Base-by-base conservation (phyloP, 1,140 invertebrate species). In the Polyergus mexicanus region DNA sequence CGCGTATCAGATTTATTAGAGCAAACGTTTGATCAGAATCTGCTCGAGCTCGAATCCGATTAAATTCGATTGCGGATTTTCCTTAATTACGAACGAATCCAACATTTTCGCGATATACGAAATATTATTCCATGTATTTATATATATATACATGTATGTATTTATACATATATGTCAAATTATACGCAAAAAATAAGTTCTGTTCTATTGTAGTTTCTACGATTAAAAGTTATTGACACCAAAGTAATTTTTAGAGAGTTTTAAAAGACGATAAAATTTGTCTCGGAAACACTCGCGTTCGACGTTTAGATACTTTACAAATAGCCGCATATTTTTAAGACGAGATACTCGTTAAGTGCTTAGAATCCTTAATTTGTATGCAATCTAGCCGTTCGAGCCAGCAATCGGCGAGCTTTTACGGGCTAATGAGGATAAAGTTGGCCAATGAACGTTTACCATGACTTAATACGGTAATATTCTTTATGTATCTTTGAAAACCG, bases 391-490 rank as follows among this genome's bases (percentile, higher is more conserved):
- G 22, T 41, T 60, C 10, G 25, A 47, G 7, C 13, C 8, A 22
- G 28, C 25, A 38, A 41, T 68, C 54, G 8, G 10, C 32, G 19
- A 65, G 13, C 13, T 78, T 77, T 66, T 28, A 16, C 32, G 3
- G 6, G 6, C 19, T 41, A 78, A 78, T n/a, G n/a, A 38, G 44
- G 44, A n/a, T 35, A 76, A 76, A 63, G 8, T 63, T 76, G 25
- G 25, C 56, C 35, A 8, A n/a, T n/a, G 22, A 68, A 28, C 11
- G 62, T 68, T 66, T 13, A 25, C 19, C 41, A 28, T 68, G 22
- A 76, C 22, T 78, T 51, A 51, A 51, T 22, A 51, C 32, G 62
- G n/a, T 54, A 68, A 68, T 68, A 35, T 38, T 66, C 44, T 78
- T 32, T 38, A 35, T 35, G 44, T 69, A 38, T 54, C 28, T 77